Evolutionary conservation across 2,888 invertebrate species (phyloP).

Genomic region (Pristionchus arcanus): DNA sequence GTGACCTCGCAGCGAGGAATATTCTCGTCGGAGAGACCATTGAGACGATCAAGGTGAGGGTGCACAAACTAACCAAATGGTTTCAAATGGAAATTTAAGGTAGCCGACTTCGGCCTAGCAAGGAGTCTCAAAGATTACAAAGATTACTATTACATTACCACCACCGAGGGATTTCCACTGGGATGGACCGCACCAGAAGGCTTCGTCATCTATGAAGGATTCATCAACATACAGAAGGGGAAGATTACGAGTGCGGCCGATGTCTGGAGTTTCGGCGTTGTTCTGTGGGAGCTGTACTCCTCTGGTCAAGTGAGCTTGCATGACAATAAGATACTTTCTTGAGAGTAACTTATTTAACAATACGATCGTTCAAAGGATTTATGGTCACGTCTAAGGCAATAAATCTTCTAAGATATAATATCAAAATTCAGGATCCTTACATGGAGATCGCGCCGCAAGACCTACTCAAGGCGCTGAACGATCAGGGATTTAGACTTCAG

Average conservation of each 20-base stretch:
- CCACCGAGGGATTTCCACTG: neutral
- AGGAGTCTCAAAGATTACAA: neutral
- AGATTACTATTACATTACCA: neutral
- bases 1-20: constrained; percentile 1
- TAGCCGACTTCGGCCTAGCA: neutral
- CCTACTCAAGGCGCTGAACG: neutral
- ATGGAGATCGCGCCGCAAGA: neutral
- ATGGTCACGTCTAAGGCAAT: too few species aligned
- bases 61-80: too few species aligned
- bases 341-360: too few species aligned
- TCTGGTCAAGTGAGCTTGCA: neutral
- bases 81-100: neutral
- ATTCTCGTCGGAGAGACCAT: constrained; percentile 22
- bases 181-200: neutral
- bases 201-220: neutral
- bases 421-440: neutral
- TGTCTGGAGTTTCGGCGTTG: constrained; percentile 10
- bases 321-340: too few species aligned
- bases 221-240: neutral
- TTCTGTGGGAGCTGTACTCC: constrained; percentile 12
- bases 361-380: too few species aligned
- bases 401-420: too few species aligned
- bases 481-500: neutral
- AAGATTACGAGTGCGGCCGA: neutral
- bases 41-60: neutral